Percentiles rank a stretch among this genome's conserved stretches.
These are phyloP conservation scores for Planiliza haematocheilus DNA, from an alignment of 2,113 vertebrate genomes.

Conservation along the genomic window DNA sequence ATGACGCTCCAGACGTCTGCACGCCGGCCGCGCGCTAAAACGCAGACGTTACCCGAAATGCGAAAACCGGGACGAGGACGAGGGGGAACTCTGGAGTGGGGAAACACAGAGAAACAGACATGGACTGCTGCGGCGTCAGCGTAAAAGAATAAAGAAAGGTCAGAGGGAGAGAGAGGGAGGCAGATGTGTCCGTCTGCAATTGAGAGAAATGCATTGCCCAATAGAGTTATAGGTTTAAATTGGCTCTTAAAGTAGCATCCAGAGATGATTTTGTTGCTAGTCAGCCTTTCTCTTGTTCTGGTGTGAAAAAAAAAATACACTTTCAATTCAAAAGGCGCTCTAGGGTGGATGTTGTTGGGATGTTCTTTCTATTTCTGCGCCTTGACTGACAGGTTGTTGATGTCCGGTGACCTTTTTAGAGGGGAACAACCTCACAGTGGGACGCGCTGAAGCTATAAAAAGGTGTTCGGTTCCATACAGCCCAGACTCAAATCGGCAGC, in stretches of 20 bases:
- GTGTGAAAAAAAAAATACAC: constrained; percentile 8
- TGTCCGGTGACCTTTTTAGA: constrained; percentile 66
- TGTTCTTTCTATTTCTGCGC: constrained; percentile 12
- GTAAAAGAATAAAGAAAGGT: constrained; percentile 70
- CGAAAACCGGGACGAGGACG: constrained; percentile 26
- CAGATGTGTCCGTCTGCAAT: constrained; percentile 42
- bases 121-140: constrained; percentile 34
- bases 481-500: constrained; percentile 10
- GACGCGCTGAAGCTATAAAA: constrained; percentile 20
- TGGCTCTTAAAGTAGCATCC: constrained; percentile 28
- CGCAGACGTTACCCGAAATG: constrained; percentile 35
- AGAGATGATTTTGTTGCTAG: constrained; percentile 26
- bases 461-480: neutral
- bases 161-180: constrained; percentile 42
- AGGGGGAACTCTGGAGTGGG: constrained; percentile 38
- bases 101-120: constrained; percentile 26
- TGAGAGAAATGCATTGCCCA: constrained; percentile 29
- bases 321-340: constrained; percentile 21
- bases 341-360: neutral
- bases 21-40: constrained; percentile 9
- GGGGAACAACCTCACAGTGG: constrained; percentile 36
- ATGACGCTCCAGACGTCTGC: constrained; percentile 59
- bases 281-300: constrained; percentile 20
- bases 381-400: constrained; percentile 42
- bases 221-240: constrained; percentile 42